These are phyloP conservation scores for Oxyruncus cristatus DNA, from an alignment of 2,113 vertebrate species.

Conservation along the genomic window DNA sequence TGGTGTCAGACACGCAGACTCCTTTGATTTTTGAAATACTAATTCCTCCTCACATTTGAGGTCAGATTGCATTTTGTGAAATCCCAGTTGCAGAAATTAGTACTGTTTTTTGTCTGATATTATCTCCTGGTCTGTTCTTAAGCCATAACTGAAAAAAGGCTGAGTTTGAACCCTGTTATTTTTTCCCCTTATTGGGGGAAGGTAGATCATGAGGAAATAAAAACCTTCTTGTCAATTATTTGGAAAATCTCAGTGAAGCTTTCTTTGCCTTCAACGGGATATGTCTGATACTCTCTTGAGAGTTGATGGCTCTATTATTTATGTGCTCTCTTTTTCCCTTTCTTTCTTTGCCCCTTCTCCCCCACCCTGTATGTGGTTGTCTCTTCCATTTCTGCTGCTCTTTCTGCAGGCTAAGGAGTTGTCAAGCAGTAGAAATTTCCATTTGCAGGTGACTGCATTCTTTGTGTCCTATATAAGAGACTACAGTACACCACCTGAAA, in stretches of 20 bases:
- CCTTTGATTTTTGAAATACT: background rate
- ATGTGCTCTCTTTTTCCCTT: rapidly evolving
- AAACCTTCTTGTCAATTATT: background rate
- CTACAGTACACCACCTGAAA: background rate
- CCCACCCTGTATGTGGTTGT: background rate
- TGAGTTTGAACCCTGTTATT: background rate
- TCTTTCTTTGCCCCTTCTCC: background rate
- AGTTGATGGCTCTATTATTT: background rate
- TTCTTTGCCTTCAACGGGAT: background rate
- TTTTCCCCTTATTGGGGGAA: background rate
- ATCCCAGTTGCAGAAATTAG: background rate
- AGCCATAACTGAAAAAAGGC: background rate
- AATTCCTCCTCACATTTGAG: background rate
- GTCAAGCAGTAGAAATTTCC: background rate
- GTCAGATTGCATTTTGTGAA: background rate
- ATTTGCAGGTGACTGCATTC: background rate
- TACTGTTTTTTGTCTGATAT: background rate
- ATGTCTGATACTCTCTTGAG: background rate
- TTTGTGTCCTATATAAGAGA: background rate
- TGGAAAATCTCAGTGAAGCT: background rate
- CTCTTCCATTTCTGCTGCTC: background rate
- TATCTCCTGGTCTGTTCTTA: background rate
- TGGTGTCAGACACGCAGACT: rapidly evolving
- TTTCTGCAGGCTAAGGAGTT: background rate
- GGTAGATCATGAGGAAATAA: background rate